A percentile compares a stretch with the other conserved stretches of the same genome.
Conservation (phyloP, 2,888 invertebrate species). For the Drosophila aldrichi region DNA sequence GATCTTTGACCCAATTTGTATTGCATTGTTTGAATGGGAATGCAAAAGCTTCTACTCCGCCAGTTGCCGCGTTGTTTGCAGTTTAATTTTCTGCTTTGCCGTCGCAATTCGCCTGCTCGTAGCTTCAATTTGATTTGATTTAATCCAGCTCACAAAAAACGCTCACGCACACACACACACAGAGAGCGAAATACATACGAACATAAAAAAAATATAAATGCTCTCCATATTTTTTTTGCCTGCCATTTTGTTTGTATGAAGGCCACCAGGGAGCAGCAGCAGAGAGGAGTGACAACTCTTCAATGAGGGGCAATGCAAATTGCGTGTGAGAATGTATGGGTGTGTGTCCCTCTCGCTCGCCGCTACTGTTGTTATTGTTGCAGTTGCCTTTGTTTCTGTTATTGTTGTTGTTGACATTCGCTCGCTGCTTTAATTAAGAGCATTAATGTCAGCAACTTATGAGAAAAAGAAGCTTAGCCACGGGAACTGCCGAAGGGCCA, state of each 20-base stretch:
- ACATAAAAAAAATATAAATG: slow-evolving; percentile 42
- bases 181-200: slow-evolving; percentile 9
- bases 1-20: slow-evolving; percentile 82
- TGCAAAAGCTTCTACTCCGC: slow-evolving; percentile 65
- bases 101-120: slow-evolving; percentile 56
- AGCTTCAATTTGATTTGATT: slow-evolving; percentile 75
- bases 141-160: slow-evolving; percentile 51
- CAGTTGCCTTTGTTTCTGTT: slow-evolving; percentile 17
- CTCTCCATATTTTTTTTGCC: slow-evolving; percentile 46
- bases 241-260: slow-evolving; percentile 53
- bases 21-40: slow-evolving; percentile 76
- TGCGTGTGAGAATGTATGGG: slow-evolving; percentile 42
- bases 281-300: slow-evolving; percentile 18
- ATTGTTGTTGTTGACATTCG: slow-evolving; percentile 61
- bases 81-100: slow-evolving; percentile 73
- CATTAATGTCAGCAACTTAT: slow-evolving; percentile 78
- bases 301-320: slow-evolving; percentile 53
- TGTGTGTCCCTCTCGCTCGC: slow-evolving; percentile 21
- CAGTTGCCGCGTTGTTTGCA: slow-evolving; percentile 44
- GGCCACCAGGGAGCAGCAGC: slow-evolving; percentile 32
- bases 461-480: slow-evolving; percentile 41
- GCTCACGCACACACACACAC: slow-evolving; percentile 3
- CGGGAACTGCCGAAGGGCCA: slow-evolving; percentile 1
- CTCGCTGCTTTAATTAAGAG: slow-evolving; percentile 76
- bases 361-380: slow-evolving; percentile 27